Evolutionary conservation across 1,140 invertebrate genomes (phyloP), one percentile per base, ranked within the genome.

Genomic region (Papilio machaon): DNA sequence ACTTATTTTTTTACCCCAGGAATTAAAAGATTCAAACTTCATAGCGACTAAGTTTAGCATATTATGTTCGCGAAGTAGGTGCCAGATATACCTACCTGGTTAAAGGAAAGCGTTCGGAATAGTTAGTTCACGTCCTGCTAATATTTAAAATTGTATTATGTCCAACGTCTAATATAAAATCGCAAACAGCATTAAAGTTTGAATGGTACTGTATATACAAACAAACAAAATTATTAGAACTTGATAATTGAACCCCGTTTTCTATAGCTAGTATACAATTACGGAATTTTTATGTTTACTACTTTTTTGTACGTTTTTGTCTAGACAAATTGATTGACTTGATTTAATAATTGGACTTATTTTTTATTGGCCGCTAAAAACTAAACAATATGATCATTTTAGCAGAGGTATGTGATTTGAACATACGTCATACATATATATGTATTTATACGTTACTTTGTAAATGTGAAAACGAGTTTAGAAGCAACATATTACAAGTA

Each of bases 271-370:
- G 23, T 19, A 64, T 23, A 19, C 64, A 15, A 70, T 70, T 38
- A 70, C 2, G 64, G 64, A 70, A 70, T 64, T 30, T 54, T 64
- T 64, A 64, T 17, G 23, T 7, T 70, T 35, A 3, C 13, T 67
- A 35, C 4, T 60, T 67, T 30, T 67, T 67, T 30, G 19, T 35
- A 70, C 13, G 11, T 70, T 35, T 35, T 35, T 70, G 30, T 38
- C 64, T 35, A 70, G 30, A 70, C 30, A 6, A 15, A 17, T n/a
- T n/a, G 23, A 70, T 11, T 15, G 13, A 35, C 13, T 35, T 67
- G 64, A 38, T 70, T 70, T 70, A 35, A 70, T 70, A 70, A 70
- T 70, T 70, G 13, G 11, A 67, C 30, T 35, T 35, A 4, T 70
- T 70, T 70, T 70, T 35, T 70, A 30, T 70, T 70, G 17, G 11